phyloP scores from a whole-genome alignment of 2,888 invertebrate species.

The Creontiades dilutus region DNA sequence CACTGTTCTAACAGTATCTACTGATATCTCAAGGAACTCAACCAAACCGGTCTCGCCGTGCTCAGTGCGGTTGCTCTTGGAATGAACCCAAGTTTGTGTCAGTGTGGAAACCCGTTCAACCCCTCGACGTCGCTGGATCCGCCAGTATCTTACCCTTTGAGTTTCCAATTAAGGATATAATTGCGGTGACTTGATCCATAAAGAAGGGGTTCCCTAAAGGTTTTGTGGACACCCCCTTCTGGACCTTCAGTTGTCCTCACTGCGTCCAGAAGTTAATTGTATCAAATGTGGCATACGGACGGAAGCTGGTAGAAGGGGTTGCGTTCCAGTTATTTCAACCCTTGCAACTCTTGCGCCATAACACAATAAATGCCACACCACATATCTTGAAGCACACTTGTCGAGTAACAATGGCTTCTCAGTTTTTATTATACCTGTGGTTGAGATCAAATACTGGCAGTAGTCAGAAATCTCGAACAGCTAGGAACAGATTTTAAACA shows the following conservation, averaged over 20 bases:
- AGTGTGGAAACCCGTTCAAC: background rate
- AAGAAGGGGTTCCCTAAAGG: background rate
- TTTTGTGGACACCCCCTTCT: background rate
- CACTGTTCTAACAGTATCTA: too few relatives aligned
- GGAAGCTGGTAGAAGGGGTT: background rate
- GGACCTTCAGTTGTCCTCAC: background rate
- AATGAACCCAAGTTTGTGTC: background rate
- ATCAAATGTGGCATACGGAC: background rate
- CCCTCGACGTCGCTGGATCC: background rate
- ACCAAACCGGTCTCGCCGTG: background rate
- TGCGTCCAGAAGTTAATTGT: background rate
- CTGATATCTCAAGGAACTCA: background rate
- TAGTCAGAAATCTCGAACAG: too few relatives aligned
- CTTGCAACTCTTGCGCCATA: background rate
- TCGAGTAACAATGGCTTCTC: too few relatives aligned
- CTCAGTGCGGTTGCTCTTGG: background rate
- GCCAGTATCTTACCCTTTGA: background rate
- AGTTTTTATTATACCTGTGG: too few relatives aligned
- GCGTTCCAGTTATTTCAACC: constrained; percentile 15
- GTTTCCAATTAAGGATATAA: constrained; percentile 50
- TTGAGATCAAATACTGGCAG: too few relatives aligned
- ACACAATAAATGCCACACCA: background rate
- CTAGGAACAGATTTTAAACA: too few relatives aligned
- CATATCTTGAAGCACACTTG: too few relatives aligned
- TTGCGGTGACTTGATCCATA: constrained; percentile 38